Percentiles rank a stretch among this genome's conserved stretches.
Evolutionary conservation across 2,888 invertebrate species (phyloP).

Genomic region (Panzeria rudis): DNA sequence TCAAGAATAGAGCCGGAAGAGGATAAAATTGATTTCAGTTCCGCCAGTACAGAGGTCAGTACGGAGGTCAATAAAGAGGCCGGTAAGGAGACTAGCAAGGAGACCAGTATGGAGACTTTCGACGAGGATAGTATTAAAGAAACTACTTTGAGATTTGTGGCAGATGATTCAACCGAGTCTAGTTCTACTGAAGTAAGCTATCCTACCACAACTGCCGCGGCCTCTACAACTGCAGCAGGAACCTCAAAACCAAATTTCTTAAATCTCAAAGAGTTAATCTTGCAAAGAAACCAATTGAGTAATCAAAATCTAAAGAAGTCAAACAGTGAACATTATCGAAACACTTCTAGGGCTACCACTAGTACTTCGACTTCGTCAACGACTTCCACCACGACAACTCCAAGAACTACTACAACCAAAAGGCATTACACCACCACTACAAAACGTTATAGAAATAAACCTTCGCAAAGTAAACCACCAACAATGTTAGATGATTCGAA

Average conservation of each 20-base stretch:
- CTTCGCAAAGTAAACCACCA: slow-evolving; percentile 76
- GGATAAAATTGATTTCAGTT: background rate
- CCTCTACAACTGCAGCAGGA: background rate
- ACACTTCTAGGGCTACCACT: slow-evolving; percentile 33
- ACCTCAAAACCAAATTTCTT: slow-evolving; percentile 79
- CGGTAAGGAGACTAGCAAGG: background rate
- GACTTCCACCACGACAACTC: slow-evolving; percentile 45
- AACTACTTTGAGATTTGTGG: slow-evolving; percentile 54
- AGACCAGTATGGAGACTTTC: background rate
- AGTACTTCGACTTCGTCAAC: slow-evolving; percentile 71
- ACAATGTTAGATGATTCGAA: slow-evolving; percentile 81
- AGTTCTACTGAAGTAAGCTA: background rate
- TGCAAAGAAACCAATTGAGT: slow-evolving; percentile 77
- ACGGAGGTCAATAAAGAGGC: background rate
- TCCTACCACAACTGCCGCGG: background rate
- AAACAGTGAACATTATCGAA: background rate
- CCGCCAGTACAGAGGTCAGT: background rate
- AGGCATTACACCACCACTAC: slow-evolving; percentile 73
- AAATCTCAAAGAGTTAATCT: slow-evolving; percentile 83
- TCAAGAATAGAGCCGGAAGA: slow-evolving; percentile 75
- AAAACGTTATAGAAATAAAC: slow-evolving; percentile 76
- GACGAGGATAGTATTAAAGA: slow-evolving; percentile 1
- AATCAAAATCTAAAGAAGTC: slow-evolving; percentile 50
- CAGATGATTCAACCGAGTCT: slow-evolving; percentile 24
- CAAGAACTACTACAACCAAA: slow-evolving; percentile 45